Conservation (phyloP, 2,113 vertebrate genomes). For the Hymenochirus boettgeri region DNA sequence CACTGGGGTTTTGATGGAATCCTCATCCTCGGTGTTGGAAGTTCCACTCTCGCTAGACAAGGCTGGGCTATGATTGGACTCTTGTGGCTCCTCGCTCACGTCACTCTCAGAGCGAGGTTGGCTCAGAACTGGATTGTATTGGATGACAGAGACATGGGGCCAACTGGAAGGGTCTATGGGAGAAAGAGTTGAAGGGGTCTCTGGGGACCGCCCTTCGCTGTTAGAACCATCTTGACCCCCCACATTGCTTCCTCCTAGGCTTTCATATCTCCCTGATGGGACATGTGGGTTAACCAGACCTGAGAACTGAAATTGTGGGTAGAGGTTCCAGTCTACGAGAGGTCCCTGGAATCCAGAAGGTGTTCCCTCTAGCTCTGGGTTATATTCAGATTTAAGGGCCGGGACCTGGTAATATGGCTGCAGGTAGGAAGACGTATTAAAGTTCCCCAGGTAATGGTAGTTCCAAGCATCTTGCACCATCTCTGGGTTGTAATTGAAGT, state of each 20-base stretch:
- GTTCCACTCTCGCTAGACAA: constrained; percentile 26
- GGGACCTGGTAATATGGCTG: fast-evolving
- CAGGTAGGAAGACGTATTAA: background rate
- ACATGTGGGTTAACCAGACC: too few species aligned
- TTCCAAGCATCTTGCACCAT: background rate
- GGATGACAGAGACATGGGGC: background rate
- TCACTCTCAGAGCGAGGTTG: constrained; percentile 18
- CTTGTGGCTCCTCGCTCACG: constrained; percentile 5
- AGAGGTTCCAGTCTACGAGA: too few species aligned
- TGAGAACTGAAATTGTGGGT: too few species aligned
- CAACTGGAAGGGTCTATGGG: constrained; percentile 35
- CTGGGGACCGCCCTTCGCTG: constrained; percentile 57
- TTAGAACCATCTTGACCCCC: constrained; percentile 55
- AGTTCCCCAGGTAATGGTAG: background rate
- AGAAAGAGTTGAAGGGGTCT: constrained; percentile 48
- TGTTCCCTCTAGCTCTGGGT: background rate
- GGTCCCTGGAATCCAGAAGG: too few species aligned
- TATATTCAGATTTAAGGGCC: background rate
- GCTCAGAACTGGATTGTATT: background rate
- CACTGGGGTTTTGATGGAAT: constrained; percentile 66
- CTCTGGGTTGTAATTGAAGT: fast-evolving
- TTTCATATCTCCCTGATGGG: too few species aligned
- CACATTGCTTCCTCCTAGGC: constrained; percentile 51
- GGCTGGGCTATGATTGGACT: background rate
- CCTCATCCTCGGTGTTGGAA: constrained; percentile 44